Percentiles rank a stretch among this genome's conserved stretches.
These are phyloP conservation scores for Dinomys branickii DNA, from an alignment of 2,113 vertebrate genomes.

Conservation along the genomic window DNA sequence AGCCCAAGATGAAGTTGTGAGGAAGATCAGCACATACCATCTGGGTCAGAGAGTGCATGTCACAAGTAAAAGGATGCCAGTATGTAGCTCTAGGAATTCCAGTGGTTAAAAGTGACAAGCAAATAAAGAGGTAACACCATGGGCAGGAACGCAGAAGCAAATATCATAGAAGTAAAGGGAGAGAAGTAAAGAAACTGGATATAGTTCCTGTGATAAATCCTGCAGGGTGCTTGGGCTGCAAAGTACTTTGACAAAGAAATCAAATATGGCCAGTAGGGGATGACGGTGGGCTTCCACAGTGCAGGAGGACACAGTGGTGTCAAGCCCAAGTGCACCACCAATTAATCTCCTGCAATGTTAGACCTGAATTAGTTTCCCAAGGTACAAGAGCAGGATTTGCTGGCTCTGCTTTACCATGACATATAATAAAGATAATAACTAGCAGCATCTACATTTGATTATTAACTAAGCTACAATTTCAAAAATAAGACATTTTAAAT, in stretches of 20 bases:
- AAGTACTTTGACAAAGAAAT: neutral
- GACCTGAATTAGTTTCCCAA: neutral
- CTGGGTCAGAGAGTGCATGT: neutral
- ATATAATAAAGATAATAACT: slow-evolving; percentile 39
- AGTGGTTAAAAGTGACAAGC: neutral
- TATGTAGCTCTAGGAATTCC: neutral
- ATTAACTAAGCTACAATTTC: slow-evolving; percentile 58
- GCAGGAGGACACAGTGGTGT: neutral
- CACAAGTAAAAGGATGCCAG: neutral
- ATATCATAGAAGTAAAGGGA: neutral
- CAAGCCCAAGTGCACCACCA: neutral
- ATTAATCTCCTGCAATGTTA: neutral
- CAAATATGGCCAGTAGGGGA: neutral
- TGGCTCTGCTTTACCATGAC: neutral
- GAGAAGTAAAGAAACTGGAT: neutral
- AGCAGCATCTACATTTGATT: slow-evolving; percentile 11
- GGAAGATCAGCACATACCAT: neutral
- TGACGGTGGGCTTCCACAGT: accelerated
- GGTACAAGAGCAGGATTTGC: neutral
- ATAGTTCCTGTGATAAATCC: neutral
- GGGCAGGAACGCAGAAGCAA: neutral
- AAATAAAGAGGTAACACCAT: neutral
- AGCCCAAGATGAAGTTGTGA: neutral
- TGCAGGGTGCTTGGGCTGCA: neutral
- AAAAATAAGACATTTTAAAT: slow-evolving; percentile 48